Evolutionary conservation across 1,140 invertebrate genomes (phyloP).

Genomic region (Metaphire vulgaris): DNA sequence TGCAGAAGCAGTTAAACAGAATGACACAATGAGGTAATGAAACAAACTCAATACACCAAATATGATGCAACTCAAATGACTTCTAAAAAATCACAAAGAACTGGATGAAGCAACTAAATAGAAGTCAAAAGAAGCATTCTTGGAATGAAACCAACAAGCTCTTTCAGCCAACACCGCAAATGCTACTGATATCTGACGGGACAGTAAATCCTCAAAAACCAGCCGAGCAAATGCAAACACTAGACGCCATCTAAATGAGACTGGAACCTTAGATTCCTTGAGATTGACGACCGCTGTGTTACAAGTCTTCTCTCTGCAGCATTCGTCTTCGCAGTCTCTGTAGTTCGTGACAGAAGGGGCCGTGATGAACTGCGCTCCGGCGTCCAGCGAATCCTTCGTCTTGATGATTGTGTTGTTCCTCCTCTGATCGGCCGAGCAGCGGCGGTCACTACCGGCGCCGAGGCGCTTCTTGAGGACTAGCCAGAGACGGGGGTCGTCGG

Average conservation of each 20-base stretch:
- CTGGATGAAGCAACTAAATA: neutral
- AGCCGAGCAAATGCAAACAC: no score
- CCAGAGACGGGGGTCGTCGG: neutral
- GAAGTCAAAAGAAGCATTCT: neutral
- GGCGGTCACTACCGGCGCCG: neutral
- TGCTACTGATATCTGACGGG: no score
- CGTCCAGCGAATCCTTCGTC: constrained; percentile 74
- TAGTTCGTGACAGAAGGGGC: constrained; percentile 62
- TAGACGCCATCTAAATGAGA: no score
- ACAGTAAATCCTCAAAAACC: no score
- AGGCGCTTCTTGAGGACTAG: neutral
- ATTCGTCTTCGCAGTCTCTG: constrained; percentile 73
- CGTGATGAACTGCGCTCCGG: constrained; percentile 81
- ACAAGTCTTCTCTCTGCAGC: constrained; percentile 75
- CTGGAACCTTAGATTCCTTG: no score
- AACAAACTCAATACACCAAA: no score
- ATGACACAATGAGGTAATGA: neutral
- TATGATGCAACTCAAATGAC: no score
- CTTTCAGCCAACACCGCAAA: no score
- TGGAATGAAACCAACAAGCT: no score
- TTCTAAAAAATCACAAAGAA: neutral
- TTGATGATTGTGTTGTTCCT: constrained; percentile 68
- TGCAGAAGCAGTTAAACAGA: neutral
- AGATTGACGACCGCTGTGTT: constrained; percentile 88
- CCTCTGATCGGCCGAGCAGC: neutral